Base-by-base conservation (phyloP, 2,797 vertebrate genomes). In the Anguilla marmorata region DNA sequence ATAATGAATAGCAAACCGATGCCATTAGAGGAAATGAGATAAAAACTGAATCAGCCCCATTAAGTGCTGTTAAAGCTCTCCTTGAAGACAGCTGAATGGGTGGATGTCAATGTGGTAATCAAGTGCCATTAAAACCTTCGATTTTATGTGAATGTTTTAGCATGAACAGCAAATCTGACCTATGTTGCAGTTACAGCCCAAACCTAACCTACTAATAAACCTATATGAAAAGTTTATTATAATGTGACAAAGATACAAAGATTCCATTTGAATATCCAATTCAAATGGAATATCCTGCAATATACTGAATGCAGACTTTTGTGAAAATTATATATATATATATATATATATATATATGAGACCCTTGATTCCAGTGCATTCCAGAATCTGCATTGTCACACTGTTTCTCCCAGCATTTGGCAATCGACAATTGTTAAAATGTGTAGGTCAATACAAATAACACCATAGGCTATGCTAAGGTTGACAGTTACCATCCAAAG, bases 1-100 rank as follows among this genome's bases (percentile, higher is more conserved):
- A 56, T 84, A 89, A 87, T 86, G 63, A 89, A 86, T 52, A 87
- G 76, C 37, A 83, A n/a, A 16, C 50, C 33, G 52, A 85, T 14
- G 69, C 63, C 58, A 89, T 89, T 84, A 69, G 69, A 19, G 37
- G 41, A 88, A 88, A 86, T 54, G 19, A 88, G 58, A 54, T n/a
- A 24, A 84, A 79, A 86, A 87, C 54, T 56, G 66, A 66, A 86
- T 84, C 33, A 63, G 54, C 84, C 84, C 80, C 76, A 83, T 88
- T 88, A 88, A 86, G 37, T 79, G 37, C 72, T 85, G 84, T 86
- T 56, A 88, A 56, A 85, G 48, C 60, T 85, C 63, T 66, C 6
- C 45, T 74, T 74, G 2, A 11, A 76, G 60, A 24, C 16, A 63
- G 84, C 27, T 24, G 54, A 6, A 41, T 33, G 58, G 33, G 33